phyloP scores from a whole-genome alignment of 1,140 invertebrate genomes.

The Drosophila arizonae region DNA sequence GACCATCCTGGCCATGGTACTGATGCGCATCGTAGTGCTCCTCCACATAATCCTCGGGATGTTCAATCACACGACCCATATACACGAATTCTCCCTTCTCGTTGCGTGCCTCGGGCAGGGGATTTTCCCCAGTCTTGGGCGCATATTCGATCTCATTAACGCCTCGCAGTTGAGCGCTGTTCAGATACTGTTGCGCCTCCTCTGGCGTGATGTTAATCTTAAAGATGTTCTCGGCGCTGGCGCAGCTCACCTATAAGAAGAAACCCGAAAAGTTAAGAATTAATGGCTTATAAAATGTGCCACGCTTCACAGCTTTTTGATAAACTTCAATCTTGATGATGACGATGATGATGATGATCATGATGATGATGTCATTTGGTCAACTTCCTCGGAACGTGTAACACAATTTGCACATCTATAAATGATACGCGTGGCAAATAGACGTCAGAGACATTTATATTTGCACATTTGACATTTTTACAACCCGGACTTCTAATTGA shows the following conservation, averaged over 20 bases:
- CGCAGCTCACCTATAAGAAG: slow-evolving; percentile 53
- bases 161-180: slow-evolving; percentile 66
- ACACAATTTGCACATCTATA: slow-evolving; percentile 34
- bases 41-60: slow-evolving; percentile 86
- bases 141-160: slow-evolving; percentile 83
- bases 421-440: slow-evolving; percentile 2
- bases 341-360: neutral
- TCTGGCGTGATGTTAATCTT: slow-evolving; percentile 85
- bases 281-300: neutral
- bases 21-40: slow-evolving; percentile 87
- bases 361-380: slow-evolving; percentile 37
- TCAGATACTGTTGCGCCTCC: slow-evolving; percentile 85
- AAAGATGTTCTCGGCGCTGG: slow-evolving; percentile 81
- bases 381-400: slow-evolving; percentile 25
- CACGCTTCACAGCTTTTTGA: slow-evolving; percentile 26
- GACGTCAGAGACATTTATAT: slow-evolving; percentile 22
- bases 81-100: slow-evolving; percentile 85
- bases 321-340: slow-evolving; percentile 30
- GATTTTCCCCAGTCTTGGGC: slow-evolving; percentile 83
- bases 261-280: slow-evolving; percentile 1
- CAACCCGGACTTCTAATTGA: slow-evolving; percentile 49
- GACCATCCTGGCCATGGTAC: slow-evolving; percentile 86
- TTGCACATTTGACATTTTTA: slow-evolving; percentile 55
- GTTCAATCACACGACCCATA: slow-evolving; percentile 85
- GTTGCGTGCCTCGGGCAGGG: slow-evolving; percentile 83